Evolutionary conservation across 2,888 invertebrate genomes (phyloP), one percentile per base, ranked within the genome.

Genomic region (Stegana nigrithorax): DNA sequence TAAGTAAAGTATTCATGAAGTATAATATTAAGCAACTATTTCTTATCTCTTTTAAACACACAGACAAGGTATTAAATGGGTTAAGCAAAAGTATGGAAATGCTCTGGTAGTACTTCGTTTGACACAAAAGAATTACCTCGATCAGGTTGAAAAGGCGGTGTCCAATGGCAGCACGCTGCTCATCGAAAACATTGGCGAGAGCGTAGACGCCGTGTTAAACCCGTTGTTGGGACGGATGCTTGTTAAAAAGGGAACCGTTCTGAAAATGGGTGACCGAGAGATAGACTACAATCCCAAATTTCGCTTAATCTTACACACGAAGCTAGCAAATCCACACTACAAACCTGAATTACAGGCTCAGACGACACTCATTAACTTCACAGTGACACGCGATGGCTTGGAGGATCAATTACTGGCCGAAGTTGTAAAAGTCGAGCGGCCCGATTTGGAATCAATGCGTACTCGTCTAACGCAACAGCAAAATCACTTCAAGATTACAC

Each of bases 271-370:
- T 1, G 97, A 97, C 82, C 92, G 93, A 80, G 97, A 97, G 86
- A 91, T 97, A 26, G 96, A 97, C 83, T 97, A 91, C 84, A 91
- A 94, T 86, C 90, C 90, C 0, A 88, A 87, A 51, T 97, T 97
- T 86, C 89, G 92, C 8, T 87, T 97, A 4, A 91, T 97, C 67
- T 84, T 97, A 0, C 97, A 97, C 83, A 97, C 97, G 0, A 97
- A 97, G 86, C 86, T 97, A 65, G 96, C 95, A 1, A 97, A 97
- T 87, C 97, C 97, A 0, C 97, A 97, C 86, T 97, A 96, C 83
- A 95, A 97, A 81, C 97, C 97, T 0, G 97, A 97, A 87, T 94
- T 97, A 91, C 97, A 97, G 86, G 97, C 97, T 0, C 97, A 97
- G 86, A 93, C 96, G 6, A 97, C 97, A 0, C 88, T 97, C 14